Evolutionary conservation across 2,797 vertebrate genomes (phyloP), one percentile per base, ranked within the genome.

Genomic region (Sphenodon punctatus): DNA sequence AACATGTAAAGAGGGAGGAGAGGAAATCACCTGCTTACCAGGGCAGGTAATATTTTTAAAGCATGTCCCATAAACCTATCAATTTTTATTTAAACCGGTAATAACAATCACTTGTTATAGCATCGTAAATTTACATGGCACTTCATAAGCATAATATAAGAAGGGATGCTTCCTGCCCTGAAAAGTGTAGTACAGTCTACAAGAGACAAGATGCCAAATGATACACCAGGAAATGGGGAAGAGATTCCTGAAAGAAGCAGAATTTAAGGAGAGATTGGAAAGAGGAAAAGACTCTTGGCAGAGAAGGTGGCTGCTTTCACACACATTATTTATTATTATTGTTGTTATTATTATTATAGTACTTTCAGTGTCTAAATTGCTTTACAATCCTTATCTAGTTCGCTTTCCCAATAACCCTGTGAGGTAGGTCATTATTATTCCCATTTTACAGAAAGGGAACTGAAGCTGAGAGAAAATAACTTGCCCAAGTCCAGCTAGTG

Each of bases 41-140:
- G 59, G 80, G 67, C 59, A 75, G 89, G 77, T 88, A 69, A 86
- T 91, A 89, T 91, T 91, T n/a, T 92, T 87, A 82, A 81, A 86
- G 56, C 14, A 5, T 7, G 82, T 23, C 46, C 86, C 89, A 87
- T 84, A 74, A 80, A 84, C 80, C 76, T 64, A 77, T 59, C 82
- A 87, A 75, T 79, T 79, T 89, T 78, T 90, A 85, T 87, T 84
- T 88, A 87, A 77, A n/a, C 49, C 51, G 77, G 59, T 72, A 72
- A 80, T 90, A 88, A 85, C 89, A 93, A 92, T 92, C 86, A 79
- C 87, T 84, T 76, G 5, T 73, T 59, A 56, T 32, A 46, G 89
- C 78, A 49, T 59, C 89, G 45, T 87, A 84, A 84, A 91, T 81
- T 77, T 11, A 14, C 63, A 84, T 84, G 67, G 84, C 78, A 43